phyloP scores from a whole-genome alignment of 1,140 invertebrate species.

The Zaprionus camerounensis region DNA sequence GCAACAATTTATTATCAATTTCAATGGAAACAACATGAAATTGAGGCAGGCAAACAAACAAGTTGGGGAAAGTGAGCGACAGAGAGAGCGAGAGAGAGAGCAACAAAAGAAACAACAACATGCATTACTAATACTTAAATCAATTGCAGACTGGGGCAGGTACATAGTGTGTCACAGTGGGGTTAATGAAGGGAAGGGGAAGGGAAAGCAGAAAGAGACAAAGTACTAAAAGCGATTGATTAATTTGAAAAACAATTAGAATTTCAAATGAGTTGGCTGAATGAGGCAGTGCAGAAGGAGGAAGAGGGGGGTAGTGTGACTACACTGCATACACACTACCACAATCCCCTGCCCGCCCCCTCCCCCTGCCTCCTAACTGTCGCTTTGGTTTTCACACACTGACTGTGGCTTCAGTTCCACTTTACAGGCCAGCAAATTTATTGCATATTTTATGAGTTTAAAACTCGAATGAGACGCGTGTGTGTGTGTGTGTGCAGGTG shows the following conservation, averaged over 20 bases:
- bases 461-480: slow-evolving; percentile 9
- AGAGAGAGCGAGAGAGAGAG: slow-evolving; percentile 5
- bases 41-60: slow-evolving; percentile 10
- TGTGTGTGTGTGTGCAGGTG: slow-evolving; percentile 4
- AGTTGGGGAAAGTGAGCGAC: background rate
- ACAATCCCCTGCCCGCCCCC: background rate
- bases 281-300: background rate
- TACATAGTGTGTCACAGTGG: background rate
- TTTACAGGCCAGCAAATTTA: slow-evolving; percentile 67
- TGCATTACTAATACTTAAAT: slow-evolving; percentile 56
- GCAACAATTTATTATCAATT: slow-evolving; percentile 78
- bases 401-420: slow-evolving; percentile 46
- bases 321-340: background rate
- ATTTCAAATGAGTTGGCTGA: slow-evolving; percentile 65
- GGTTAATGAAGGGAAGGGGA: no score
- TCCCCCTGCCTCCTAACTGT: no score
- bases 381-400: no score
- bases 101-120: slow-evolving; percentile 51
- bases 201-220: background rate
- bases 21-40: slow-evolving; percentile 47
- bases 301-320: background rate
- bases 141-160: slow-evolving; percentile 48
- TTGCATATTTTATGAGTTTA: slow-evolving; percentile 78
- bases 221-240: slow-evolving; percentile 57
- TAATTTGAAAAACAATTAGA: slow-evolving; percentile 79